Conservation (phyloP, 1,140 invertebrate species). For the Branchinecta lynchi region DNA sequence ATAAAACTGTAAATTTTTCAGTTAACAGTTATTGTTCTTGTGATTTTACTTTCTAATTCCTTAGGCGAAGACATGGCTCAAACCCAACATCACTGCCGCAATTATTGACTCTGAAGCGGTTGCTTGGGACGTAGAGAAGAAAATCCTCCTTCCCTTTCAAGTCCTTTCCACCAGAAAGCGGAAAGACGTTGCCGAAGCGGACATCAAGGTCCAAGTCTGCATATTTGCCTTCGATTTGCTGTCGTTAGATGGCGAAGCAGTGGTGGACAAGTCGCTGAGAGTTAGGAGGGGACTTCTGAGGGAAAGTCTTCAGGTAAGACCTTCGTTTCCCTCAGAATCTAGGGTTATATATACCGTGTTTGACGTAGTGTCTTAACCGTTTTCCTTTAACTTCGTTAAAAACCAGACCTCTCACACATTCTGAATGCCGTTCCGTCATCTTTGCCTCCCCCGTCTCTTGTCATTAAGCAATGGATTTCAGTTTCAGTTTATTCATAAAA, state of each 20-base stretch:
- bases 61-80: slow-evolving; percentile 27
- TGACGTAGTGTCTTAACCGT: too few species aligned
- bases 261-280: slow-evolving; percentile 63
- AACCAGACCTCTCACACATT: too few species aligned
- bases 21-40: too few species aligned
- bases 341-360: too few species aligned
- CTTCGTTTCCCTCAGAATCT: too few species aligned
- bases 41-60: neutral
- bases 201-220: slow-evolving; percentile 95
- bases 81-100: slow-evolving; percentile 53
- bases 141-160: slow-evolving; percentile 94
- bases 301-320: slow-evolving; percentile 43
- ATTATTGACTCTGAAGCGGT: slow-evolving; percentile 95
- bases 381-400: too few species aligned
- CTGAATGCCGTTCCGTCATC: too few species aligned
- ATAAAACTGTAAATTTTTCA: too few species aligned
- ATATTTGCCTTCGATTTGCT: slow-evolving; percentile 96
- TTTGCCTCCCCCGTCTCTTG: too few species aligned
- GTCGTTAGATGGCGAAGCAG: slow-evolving; percentile 75
- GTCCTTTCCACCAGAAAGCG: slow-evolving; percentile 86
- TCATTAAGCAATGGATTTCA: too few species aligned
- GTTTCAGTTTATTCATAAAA: too few species aligned
- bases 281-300: slow-evolving; percentile 57
- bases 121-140: slow-evolving; percentile 78
- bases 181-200: slow-evolving; percentile 74